Conservation (phyloP, 2,888 invertebrate genomes). For the Amblyteles armatorius region DNA sequence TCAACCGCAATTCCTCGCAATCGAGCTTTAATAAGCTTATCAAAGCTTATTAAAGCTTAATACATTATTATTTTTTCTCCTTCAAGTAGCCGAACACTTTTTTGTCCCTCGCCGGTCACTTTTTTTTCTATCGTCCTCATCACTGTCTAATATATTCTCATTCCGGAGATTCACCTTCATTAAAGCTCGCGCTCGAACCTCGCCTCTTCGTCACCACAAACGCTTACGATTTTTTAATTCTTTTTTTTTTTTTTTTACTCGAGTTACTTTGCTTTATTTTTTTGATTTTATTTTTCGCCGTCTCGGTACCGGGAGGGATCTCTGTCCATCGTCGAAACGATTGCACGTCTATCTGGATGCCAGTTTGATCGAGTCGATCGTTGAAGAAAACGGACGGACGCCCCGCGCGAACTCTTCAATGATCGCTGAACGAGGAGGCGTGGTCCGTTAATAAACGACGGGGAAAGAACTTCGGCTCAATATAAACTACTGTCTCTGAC, state of each 20-base stretch:
- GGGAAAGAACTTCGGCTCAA: conserved; percentile 17
- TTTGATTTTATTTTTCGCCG: neutral
- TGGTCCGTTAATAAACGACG: conserved; percentile 71
- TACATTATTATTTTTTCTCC: neutral
- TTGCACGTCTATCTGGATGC: conserved; percentile 1
- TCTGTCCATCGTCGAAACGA: conserved; percentile 1
- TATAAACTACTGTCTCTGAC: conserved; percentile 9
- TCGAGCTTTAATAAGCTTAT: conserved; percentile 19
- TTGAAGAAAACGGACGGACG: conserved; percentile 31
- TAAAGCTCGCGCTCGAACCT: neutral
- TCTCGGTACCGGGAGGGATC: neutral
- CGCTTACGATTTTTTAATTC: conserved; percentile 7
- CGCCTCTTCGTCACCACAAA: conserved; percentile 21
- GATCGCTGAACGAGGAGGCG: conserved; percentile 73
- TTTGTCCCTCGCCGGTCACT: neutral
- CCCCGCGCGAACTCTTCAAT: conserved; percentile 64
- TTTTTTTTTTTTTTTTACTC: conserved; percentile 13
- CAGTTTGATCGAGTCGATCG: conserved; percentile 3
- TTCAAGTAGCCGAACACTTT: neutral
- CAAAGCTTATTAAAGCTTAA: neutral
- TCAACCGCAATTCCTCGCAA: conserved; percentile 21
- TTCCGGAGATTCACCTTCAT: conserved; percentile 21
- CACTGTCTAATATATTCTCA: neutral
- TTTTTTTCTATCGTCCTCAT: conserved; percentile 5
- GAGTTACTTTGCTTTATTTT: neutral